Conservation (phyloP, 2,797 vertebrate genomes). For the Varecia variegata region DNA sequence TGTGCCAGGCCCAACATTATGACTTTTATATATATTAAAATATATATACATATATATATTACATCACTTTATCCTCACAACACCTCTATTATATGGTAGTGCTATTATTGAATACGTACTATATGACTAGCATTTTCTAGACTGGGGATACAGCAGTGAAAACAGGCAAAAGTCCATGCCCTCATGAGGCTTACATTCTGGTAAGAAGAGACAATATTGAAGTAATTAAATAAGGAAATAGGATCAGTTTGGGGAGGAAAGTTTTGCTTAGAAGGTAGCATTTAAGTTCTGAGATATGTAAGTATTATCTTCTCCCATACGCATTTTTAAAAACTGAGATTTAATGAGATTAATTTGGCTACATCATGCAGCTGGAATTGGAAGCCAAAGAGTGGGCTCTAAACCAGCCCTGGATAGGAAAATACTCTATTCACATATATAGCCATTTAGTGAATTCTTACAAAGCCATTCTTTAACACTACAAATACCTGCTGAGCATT, state of each 20-base stretch:
- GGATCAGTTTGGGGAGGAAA: not conserved
- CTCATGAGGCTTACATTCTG: not conserved
- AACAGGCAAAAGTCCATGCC: not conserved
- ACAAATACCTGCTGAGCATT: not conserved
- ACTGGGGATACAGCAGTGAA: not conserved
- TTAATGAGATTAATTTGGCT: not conserved
- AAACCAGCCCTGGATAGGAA: not conserved
- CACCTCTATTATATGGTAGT: not conserved
- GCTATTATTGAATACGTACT: not conserved
- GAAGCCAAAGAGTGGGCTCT: not conserved
- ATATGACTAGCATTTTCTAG: not conserved
- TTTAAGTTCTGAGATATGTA: not conserved
- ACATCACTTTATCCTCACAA: not conserved
- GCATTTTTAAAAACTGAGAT: not conserved
- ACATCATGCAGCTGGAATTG: not conserved
- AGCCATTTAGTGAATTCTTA: not conserved
- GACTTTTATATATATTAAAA: not conserved
- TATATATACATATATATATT: too few species aligned
- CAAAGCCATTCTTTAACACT: not conserved
- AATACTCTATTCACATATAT: not conserved
- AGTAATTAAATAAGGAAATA: constrained; percentile 29
- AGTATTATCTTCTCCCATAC: not conserved
- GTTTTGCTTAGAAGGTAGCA: not conserved
- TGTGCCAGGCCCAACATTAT: not conserved
- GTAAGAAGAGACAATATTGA: not conserved